These are phyloP conservation scores for Misgurnus mizolepis DNA, from an alignment of 2,113 vertebrate species.

Conservation along the genomic window DNA sequence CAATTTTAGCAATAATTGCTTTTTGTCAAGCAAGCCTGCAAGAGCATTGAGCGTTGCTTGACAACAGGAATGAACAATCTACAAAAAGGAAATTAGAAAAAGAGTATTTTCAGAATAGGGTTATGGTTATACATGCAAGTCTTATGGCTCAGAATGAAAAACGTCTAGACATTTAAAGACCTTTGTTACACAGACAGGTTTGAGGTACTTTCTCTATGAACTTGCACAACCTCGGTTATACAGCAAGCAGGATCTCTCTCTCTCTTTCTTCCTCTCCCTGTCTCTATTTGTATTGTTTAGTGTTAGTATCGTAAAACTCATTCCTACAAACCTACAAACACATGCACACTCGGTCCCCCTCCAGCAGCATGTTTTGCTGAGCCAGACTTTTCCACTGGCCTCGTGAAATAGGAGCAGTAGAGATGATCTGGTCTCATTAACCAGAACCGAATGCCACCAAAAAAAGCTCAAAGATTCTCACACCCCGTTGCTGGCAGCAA, in stretches of 20 bases:
- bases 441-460: conserved; percentile 25
- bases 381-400: conserved; percentile 45
- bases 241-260: not conserved
- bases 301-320: not conserved
- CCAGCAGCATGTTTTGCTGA: conserved; percentile 37
- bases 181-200: conserved; percentile 29
- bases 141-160: conserved; percentile 5
- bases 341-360: conserved; percentile 8
- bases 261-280: not conserved
- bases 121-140: not conserved
- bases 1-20: not conserved
- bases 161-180: not conserved
- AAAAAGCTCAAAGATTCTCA: conserved; percentile 8
- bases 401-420: conserved; percentile 38
- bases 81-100: not conserved
- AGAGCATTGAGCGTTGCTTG: not conserved
- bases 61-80: not conserved
- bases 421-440: conserved; percentile 9
- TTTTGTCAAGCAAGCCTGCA: not conserved
- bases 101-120: not conserved
- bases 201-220: not conserved
- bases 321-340: conserved; percentile 10
- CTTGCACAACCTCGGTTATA: conserved; percentile 21
- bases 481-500: conserved; percentile 7
- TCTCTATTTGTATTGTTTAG: not conserved